These are phyloP conservation scores for Plectropomus leopardus DNA, from an alignment of 2,113 vertebrate genomes.

Conservation along the genomic window DNA sequence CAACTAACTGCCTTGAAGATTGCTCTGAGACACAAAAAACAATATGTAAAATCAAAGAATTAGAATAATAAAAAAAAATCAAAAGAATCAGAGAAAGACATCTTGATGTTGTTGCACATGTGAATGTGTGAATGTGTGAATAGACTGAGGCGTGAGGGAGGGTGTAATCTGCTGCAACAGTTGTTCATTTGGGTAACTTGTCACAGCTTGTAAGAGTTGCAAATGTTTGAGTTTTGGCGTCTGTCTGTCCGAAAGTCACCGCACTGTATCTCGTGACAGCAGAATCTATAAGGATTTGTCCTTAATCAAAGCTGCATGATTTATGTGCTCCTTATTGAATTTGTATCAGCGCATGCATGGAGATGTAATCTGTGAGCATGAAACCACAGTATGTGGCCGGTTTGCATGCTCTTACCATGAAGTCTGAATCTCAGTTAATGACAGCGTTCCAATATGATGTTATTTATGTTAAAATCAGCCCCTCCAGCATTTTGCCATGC, in stretches of 20 bases:
- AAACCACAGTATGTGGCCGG: slow-evolving; percentile 7
- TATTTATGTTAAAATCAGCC: no score
- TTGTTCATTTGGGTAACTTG: slow-evolving; percentile 25
- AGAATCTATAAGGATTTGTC: slow-evolving; percentile 3
- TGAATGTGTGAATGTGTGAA: no score
- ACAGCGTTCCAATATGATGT: neutral
- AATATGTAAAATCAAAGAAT: no score
- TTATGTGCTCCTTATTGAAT: slow-evolving; percentile 30
- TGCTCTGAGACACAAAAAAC: no score
- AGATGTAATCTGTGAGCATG: slow-evolving; percentile 15
- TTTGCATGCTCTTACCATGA: neutral
- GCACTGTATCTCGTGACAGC: slow-evolving; percentile 29
- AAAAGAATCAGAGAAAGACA: neutral
- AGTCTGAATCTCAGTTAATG: slow-evolving; percentile 14
- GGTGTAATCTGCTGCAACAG: neutral
- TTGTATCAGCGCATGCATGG: neutral
- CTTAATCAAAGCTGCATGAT: slow-evolving; percentile 34
- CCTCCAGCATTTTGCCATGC: no score
- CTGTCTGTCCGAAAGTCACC: neutral
- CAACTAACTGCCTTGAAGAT: no score
- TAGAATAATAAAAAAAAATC: no score
- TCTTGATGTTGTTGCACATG: no score
- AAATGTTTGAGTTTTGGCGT: slow-evolving; percentile 27
- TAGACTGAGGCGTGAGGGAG: neutral
- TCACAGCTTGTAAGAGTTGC: slow-evolving; percentile 25